Conservation (phyloP, 1,140 invertebrate genomes). For the Eubasilissa regina region DNA sequence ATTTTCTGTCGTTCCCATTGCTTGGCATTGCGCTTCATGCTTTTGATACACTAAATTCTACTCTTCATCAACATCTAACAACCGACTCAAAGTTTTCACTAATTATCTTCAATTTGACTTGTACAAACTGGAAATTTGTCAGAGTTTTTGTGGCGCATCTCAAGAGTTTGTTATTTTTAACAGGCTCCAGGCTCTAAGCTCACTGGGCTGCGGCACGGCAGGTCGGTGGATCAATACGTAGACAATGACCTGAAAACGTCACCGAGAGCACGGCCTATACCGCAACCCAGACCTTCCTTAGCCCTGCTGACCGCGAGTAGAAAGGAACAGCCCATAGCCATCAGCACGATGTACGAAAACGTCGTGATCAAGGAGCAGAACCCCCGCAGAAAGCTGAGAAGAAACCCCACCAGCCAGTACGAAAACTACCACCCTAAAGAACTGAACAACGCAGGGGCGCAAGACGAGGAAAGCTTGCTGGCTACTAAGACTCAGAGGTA, state of each 20-base stretch:
- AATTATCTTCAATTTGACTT: no score
- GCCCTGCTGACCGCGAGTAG: constrained; percentile 62
- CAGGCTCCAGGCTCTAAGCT: constrained; percentile 73
- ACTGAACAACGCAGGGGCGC: constrained; percentile 72
- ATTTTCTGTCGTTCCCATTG: no score
- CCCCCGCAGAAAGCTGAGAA: constrained; percentile 79
- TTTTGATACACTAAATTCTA: no score
- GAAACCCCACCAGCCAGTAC: constrained; percentile 68
- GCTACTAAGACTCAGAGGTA: constrained; percentile 63
- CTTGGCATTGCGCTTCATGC: no score
- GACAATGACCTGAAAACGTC: constrained; percentile 74
- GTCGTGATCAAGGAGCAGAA: constrained; percentile 81
- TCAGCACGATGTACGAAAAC: constrained; percentile 82
- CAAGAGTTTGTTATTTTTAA: constrained; percentile 60
- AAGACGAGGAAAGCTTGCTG: constrained; percentile 61
- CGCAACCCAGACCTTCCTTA: constrained; percentile 67
- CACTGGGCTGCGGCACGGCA: constrained; percentile 75
- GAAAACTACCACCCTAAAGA: constrained; percentile 70
- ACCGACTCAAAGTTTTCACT: no score
- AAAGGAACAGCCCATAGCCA: constrained; percentile 78
- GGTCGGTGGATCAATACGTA: constrained; percentile 84
- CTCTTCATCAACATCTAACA: no score
- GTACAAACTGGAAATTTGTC: no score
- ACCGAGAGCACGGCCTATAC: constrained; percentile 65
- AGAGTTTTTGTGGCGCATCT: no score